Evolutionary conservation across 92 coral and sea anemone species (phyloP).

Genomic region (Phenganax subtilis): DNA sequence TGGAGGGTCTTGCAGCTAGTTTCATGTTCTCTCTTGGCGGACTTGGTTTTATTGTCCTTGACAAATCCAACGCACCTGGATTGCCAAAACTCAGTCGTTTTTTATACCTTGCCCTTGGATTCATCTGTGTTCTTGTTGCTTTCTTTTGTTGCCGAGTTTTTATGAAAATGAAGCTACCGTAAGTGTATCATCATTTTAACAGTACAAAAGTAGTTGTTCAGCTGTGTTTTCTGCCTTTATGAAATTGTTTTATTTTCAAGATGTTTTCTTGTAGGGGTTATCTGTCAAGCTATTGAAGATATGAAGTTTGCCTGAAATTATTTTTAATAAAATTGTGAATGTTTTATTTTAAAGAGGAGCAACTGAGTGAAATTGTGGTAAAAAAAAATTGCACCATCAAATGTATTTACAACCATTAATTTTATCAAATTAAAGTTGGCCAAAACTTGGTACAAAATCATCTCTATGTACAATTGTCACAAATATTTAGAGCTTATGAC

Average conservation of each 20-base stretch:
- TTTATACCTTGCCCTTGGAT: constrained; percentile 78
- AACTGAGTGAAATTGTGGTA: neutral
- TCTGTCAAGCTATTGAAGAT: constrained; percentile 61
- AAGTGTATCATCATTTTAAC: constrained; percentile 41
- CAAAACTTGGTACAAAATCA: neutral
- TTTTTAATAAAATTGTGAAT: constrained; percentile 6
- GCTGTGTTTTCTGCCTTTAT: neutral
- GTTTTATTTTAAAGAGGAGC: too few relatives aligned
- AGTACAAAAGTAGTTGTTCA: neutral
- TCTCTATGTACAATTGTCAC: neutral
- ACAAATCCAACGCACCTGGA: constrained; percentile 93
- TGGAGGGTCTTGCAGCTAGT: constrained; percentile 98
- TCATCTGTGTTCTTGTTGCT: constrained; percentile 76
- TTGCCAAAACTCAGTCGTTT: constrained; percentile 92
- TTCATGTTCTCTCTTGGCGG: constrained; percentile 97
- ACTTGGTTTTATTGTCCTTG: constrained; percentile 88
- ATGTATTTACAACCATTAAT: neutral
- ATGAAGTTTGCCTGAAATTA: constrained; percentile 28
- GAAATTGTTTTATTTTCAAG: neutral
- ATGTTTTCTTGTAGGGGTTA: constrained; percentile 62
- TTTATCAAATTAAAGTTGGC: neutral
- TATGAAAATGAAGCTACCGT: constrained; percentile 99
- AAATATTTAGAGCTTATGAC: neutral
- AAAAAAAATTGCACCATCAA: neutral
- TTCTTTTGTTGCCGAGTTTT: constrained; percentile 95